phyloP scores from a whole-genome alignment of 1,140 invertebrate species.

The Riptortus pedestris region DNA sequence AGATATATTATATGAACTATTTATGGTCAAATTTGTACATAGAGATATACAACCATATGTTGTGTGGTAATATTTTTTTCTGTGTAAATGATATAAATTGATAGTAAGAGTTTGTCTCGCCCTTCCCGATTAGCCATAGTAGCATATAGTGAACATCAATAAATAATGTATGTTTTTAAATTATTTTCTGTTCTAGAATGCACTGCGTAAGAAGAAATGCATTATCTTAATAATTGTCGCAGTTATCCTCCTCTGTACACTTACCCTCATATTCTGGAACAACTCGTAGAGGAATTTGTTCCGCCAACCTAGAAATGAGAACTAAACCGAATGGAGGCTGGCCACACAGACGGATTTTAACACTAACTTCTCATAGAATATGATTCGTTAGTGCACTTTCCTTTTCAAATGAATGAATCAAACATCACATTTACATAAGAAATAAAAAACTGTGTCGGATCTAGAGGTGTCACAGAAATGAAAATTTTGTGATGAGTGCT shows the following conservation, averaged over 20 bases:
- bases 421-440: neutral
- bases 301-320: neutral
- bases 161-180: neutral
- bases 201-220: neutral
- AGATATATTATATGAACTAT: neutral
- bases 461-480: neutral
- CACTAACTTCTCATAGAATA: neutral
- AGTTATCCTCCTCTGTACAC: neutral
- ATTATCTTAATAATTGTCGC: neutral
- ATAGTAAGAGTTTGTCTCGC: neutral
- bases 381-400: no score
- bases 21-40: neutral
- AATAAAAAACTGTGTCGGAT: neutral
- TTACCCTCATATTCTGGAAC: neutral
- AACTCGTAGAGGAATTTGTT: neutral
- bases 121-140: no score
- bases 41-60: neutral
- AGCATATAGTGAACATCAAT: no score
- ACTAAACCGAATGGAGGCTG: neutral
- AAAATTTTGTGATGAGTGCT: neutral
- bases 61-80: neutral
- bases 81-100: neutral
- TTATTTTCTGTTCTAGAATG: neutral
- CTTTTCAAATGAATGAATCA: neutral
- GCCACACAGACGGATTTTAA: neutral